Evolutionary conservation across 2,113 vertebrate species (phyloP).

Genomic region (Scophthalmus maximus): DNA sequence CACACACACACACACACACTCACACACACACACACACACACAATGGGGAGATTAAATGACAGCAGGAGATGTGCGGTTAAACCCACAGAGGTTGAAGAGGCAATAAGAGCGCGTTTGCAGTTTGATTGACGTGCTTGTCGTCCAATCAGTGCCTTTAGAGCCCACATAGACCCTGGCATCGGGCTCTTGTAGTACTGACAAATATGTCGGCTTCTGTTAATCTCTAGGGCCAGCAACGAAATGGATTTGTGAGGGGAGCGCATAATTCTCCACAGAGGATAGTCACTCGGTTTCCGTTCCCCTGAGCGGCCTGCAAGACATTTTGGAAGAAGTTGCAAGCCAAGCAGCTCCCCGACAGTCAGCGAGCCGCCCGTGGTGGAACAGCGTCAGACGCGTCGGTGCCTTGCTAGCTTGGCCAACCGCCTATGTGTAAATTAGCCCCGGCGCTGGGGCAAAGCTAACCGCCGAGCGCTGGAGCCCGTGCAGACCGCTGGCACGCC

Average conservation of each 20-base stretch:
- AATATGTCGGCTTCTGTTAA: slow-evolving; percentile 55
- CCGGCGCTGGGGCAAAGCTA: slow-evolving; percentile 22
- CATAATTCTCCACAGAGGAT: not conserved
- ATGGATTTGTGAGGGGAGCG: slow-evolving; percentile 10
- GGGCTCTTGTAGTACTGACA: slow-evolving; percentile 55
- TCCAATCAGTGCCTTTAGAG: slow-evolving; percentile 46
- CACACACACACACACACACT: not conserved
- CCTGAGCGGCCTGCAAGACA: not conserved
- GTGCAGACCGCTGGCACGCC: slow-evolving; percentile 1
- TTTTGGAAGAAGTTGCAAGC: slow-evolving; percentile 4
- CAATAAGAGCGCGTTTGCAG: slow-evolving; percentile 3
- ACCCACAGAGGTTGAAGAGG: not conserved
- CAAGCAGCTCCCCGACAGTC: not conserved
- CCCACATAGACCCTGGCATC: slow-evolving; percentile 39
- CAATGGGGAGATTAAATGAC: slow-evolving; percentile 7
- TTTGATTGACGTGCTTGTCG: slow-evolving; percentile 25
- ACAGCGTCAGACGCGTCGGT: slow-evolving; percentile 13
- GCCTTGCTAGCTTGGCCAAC: slow-evolving; percentile 18
- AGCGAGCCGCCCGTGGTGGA: slow-evolving; percentile 24
- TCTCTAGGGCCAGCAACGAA: not conserved
- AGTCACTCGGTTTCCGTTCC: not conserved
- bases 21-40: not conserved
- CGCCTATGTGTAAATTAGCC: slow-evolving; percentile 37
- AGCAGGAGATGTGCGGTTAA: not conserved
- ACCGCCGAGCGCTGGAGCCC: not conserved